A percentile compares a stretch with the other conserved stretches of the same genome.
These are phyloP conservation scores for Macrosoma leucophasiata DNA, from an alignment of 2,888 invertebrate species.

Conservation along the genomic window DNA sequence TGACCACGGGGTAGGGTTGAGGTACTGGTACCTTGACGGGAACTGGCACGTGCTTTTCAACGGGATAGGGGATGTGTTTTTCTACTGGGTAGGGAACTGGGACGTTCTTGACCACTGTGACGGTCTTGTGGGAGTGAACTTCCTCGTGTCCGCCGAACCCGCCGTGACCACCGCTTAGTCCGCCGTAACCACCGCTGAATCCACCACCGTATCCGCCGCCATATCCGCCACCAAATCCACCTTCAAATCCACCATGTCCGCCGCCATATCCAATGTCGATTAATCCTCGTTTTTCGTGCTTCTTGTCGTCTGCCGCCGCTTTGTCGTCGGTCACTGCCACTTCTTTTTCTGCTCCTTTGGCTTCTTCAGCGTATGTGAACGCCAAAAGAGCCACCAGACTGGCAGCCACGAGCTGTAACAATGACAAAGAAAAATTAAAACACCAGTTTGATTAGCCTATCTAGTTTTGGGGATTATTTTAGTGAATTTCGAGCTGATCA, in stretches of 20 bases:
- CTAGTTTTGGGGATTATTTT: no score
- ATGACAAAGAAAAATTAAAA: constrained; percentile 40
- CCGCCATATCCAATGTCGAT: constrained; percentile 71
- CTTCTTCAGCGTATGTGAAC: constrained; percentile 75
- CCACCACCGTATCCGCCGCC: constrained; percentile 46
- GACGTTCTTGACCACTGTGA: constrained; percentile 84
- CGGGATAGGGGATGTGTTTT: constrained; percentile 81
- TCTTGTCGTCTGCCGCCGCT: constrained; percentile 77
- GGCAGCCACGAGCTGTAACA: constrained; percentile 72
- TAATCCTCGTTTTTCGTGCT: constrained; percentile 85
- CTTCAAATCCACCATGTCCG: constrained; percentile 40
- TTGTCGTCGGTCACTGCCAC: constrained; percentile 74
- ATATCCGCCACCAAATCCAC: constrained; percentile 36
- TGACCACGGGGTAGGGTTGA: constrained; percentile 81
- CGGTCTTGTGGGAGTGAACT: constrained; percentile 78
- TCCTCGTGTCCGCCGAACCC: constrained; percentile 72
- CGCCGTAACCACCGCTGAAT: constrained; percentile 40
- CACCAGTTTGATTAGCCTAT: no score
- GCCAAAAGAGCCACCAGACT: constrained; percentile 79
- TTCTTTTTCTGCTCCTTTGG: constrained; percentile 74
- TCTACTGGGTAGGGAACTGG: constrained; percentile 84
- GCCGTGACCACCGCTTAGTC: constrained; percentile 43
- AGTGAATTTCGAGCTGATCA: no score
- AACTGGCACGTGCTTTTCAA: constrained; percentile 77
- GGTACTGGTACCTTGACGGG: constrained; percentile 80